Conservation (phyloP, 2,888 invertebrate genomes). For the Andrena hattorfiana region DNA sequence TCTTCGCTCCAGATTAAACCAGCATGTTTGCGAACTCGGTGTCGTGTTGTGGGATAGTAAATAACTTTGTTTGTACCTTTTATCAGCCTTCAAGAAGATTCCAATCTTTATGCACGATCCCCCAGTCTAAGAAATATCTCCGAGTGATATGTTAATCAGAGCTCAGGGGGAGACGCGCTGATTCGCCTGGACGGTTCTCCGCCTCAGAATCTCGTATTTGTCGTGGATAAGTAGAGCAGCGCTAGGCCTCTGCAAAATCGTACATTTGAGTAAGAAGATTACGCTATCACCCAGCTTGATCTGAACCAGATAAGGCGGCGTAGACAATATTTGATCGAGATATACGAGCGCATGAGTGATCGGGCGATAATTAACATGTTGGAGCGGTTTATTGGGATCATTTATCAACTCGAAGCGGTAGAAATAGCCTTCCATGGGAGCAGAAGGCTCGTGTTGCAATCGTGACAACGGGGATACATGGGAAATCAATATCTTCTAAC, state of each 20-base stretch:
- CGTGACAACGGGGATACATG: constrained; percentile 12
- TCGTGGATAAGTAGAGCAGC: background rate
- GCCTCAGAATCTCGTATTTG: background rate
- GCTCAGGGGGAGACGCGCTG: background rate
- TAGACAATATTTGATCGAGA: background rate
- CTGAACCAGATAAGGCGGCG: background rate
- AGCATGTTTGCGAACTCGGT: constrained; percentile 11
- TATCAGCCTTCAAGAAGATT: constrained; percentile 15
- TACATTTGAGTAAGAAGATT: constrained; percentile 19
- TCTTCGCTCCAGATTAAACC: constrained; percentile 16
- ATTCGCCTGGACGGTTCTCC: background rate
- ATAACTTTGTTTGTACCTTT: constrained; percentile 31
- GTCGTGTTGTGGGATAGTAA: background rate
- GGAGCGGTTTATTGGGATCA: too few species aligned
- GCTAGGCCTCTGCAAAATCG: background rate
- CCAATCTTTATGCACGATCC: background rate
- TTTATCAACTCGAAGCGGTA: too few species aligned
- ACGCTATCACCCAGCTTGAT: constrained; percentile 1
- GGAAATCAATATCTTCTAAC: constrained; percentile 45
- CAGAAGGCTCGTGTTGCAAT: constrained; percentile 16
- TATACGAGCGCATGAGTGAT: background rate
- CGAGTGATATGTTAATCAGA: constrained; percentile 23
- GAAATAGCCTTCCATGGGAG: background rate
- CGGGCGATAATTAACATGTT: background rate
- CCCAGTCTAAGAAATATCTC: background rate